A percentile compares a stretch with the other conserved stretches of the same genome.
Evolutionary conservation across 2,888 invertebrate species (phyloP).

Genomic region (Chouioia cunea): DNA sequence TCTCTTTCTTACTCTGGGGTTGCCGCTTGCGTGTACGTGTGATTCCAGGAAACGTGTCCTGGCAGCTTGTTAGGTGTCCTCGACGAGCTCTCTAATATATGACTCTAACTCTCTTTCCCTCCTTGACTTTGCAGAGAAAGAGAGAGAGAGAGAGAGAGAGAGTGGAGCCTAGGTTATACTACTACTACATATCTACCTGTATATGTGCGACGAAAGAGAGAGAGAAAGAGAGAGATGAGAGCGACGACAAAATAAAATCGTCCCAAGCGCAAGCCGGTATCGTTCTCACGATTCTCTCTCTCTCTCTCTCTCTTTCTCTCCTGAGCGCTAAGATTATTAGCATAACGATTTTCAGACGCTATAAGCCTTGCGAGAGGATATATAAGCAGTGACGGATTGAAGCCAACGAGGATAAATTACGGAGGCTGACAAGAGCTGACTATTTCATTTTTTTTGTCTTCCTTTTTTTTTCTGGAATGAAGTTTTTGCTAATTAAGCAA

Average conservation of each 20-base stretch:
- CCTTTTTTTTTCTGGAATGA: no score
- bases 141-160: constrained; percentile 21
- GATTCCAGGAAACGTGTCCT: constrained; percentile 66
- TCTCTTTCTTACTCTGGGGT: no score
- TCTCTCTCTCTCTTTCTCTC: constrained; percentile 7
- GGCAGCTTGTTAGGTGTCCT: constrained; percentile 66
- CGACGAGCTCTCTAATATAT: constrained; percentile 64
- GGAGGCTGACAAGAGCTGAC: not conserved
- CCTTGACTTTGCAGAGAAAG: constrained; percentile 18
- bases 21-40: constrained; percentile 48
- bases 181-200: constrained; percentile 16
- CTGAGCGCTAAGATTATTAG: constrained; percentile 31
- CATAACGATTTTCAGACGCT: constrained; percentile 40
- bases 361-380: no score
- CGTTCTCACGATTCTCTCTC: constrained; percentile 44
- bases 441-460: not conserved
- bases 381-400: no score
- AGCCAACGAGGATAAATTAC: no score
- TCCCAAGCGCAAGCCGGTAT: constrained; percentile 26
- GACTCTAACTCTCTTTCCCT: constrained; percentile 59
- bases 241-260: constrained; percentile 11
- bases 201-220: constrained; percentile 22
- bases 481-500: no score
- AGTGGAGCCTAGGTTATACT: constrained; percentile 22
- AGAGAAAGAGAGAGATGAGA: constrained; percentile 47